Conservation (phyloP, 2,888 invertebrate genomes). For the Megaustenia siamemsis region DNA sequence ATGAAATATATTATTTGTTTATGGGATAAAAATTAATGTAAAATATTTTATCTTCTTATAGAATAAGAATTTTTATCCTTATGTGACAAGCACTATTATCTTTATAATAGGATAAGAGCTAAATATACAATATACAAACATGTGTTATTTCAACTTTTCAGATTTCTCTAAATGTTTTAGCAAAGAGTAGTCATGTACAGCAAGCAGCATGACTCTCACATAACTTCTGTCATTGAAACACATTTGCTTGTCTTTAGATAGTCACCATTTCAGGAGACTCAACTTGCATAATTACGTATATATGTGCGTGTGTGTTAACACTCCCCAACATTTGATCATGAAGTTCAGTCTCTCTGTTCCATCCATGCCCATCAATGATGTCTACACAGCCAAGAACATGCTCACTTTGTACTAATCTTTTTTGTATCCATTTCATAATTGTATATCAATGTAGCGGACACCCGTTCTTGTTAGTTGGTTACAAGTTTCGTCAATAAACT, state of each 20-base stretch:
- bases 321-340: neutral
- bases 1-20: no score
- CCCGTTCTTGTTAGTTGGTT: conserved; percentile 48
- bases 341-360: no score
- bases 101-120: no score
- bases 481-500: conserved; percentile 55
- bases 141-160: neutral
- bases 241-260: neutral
- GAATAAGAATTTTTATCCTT: no score
- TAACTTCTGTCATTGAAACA: neutral
- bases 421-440: conserved; percentile 3
- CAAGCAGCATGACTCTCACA: neutral
- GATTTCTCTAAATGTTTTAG: neutral
- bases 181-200: neutral
- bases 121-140: neutral
- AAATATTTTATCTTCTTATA: no score
- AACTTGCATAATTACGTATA: neutral
- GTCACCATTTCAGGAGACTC: no score
- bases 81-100: no score
- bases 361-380: neutral
- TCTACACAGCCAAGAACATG: neutral
- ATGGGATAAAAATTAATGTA: no score
- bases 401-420: neutral
- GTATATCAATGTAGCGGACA: conserved; percentile 42
- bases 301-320: neutral